Evolutionary conservation across 1,140 invertebrate species (phyloP), one percentile per base, ranked within the genome.

Genomic region (Apocrypta bakeri): DNA sequence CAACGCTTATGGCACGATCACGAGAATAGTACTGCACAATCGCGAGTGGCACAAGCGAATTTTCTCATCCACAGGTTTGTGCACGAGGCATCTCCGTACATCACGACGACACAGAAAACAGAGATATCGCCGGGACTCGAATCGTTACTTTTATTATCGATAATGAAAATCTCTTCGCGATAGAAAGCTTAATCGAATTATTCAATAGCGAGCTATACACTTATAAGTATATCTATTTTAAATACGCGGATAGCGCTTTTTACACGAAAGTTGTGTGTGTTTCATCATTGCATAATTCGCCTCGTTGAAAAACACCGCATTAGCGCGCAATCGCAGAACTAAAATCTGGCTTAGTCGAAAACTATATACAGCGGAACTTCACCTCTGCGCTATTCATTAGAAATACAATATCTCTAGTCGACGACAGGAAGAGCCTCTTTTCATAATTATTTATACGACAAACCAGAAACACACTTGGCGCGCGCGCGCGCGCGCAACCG

Each of bases 21-120:
- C 64, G 66, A 79, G 24, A 78, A 12, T 24, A 29, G 48, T 21
- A 6, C 48, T 56, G 6, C 21, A 56, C 63, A 78, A 68, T 78
- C 31, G 74, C n/a, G 14, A 64, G 73, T 14, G 8, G n/a, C 33
- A 56, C 33, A 29, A 48, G 48, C 24, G 31, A 17, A 64, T 63
- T 61, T 56, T 48, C 25, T 33, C 56, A 76, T 64, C 21, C 24
- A 74, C 48, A 56, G 42, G 48, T 21, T 9, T 37, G 33, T 37
- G 33, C 9, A 27, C 64, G 25, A 12, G 64, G 6, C 64, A 31
- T 68, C n/a, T n/a, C 25, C 29, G 64, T 68, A 56, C 48, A 56
- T 56, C 48, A 56, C 48, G 48, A 56, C 48, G 21, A 56, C 21
- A 56, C 21, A 56, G 17, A 17, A 17, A n/a, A 56, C 21, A 21